Percentiles rank a stretch among this genome's conserved stretches.
These are phyloP conservation scores for Penelope pileata DNA, from an alignment of 2,113 vertebrate genomes.

Conservation along the genomic window DNA sequence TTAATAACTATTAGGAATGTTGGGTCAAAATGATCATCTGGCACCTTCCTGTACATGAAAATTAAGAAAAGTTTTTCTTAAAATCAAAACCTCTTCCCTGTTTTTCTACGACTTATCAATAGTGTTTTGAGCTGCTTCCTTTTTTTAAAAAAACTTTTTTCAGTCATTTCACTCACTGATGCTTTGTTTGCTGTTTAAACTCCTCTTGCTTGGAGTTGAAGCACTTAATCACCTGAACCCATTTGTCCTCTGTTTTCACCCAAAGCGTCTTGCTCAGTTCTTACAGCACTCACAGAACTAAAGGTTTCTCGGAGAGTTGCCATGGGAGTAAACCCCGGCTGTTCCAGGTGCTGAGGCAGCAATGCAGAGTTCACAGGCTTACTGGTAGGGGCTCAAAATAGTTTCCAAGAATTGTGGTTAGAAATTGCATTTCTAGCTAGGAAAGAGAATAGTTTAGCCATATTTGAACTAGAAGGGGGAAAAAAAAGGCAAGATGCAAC, in stretches of 20 bases:
- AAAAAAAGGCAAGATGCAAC: neutral
- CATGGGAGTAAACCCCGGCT: neutral
- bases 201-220: neutral
- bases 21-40: neutral
- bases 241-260: neutral
- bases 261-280: neutral
- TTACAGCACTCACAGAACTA: neutral
- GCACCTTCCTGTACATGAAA: neutral
- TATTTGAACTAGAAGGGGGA: neutral
- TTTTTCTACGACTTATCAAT: neutral
- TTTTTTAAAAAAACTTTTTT: neutral
- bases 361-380: neutral
- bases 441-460: neutral
- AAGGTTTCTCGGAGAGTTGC: neutral
- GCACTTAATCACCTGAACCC: neutral
- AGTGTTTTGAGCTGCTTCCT: neutral
- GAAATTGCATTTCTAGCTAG: neutral
- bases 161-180: neutral
- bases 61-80: neutral
- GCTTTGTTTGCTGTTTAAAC: neutral
- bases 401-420: neutral
- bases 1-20: neutral
- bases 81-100: neutral
- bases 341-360: neutral
- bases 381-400: neutral